Evolutionary conservation across 2,797 vertebrate species (phyloP).

Genomic region (Prunella strophiata): DNA sequence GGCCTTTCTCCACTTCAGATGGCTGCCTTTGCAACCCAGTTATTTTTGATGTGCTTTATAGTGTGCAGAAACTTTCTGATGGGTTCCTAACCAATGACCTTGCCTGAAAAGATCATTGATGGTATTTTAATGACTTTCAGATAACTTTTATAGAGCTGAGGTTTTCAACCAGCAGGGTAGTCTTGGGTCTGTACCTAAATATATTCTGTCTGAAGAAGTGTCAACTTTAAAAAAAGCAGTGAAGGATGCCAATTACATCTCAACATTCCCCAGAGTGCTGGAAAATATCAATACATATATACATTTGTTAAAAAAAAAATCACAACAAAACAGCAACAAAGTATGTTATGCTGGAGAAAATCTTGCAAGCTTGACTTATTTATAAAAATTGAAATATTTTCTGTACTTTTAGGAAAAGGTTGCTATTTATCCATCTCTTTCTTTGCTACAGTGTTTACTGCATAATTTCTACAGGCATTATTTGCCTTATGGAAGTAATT

Average conservation of each 20-base stretch:
- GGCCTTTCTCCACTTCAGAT: slow-evolving; percentile 17
- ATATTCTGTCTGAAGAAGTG: not conserved
- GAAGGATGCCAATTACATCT: not conserved
- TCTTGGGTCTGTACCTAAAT: slow-evolving; percentile 10
- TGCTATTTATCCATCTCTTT: not conserved
- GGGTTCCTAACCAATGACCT: slow-evolving; percentile 21
- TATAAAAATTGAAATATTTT: not conserved
- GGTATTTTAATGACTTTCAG: slow-evolving; percentile 24
- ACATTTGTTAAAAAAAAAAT: not conserved
- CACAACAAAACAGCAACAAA: not conserved
- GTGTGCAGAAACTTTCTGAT: slow-evolving; percentile 16
- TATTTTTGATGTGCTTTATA: slow-evolving; percentile 2
- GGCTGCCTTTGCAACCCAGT: slow-evolving; percentile 17
- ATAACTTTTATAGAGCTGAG: slow-evolving; percentile 2
- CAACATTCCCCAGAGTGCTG: not conserved
- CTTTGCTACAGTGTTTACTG: not conserved
- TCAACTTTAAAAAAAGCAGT: not conserved
- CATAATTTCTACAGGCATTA: not conserved
- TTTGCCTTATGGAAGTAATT: not conserved
- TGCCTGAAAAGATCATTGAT: not conserved
- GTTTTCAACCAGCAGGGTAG: not conserved
- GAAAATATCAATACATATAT: not conserved
- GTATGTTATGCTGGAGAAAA: not conserved
- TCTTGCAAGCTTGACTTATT: not conserved
- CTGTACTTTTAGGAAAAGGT: not conserved